Percentiles rank a stretch among this genome's conserved stretches.
Evolutionary conservation across 1,140 invertebrate species (phyloP).

Genomic region (Delia radicum): DNA sequence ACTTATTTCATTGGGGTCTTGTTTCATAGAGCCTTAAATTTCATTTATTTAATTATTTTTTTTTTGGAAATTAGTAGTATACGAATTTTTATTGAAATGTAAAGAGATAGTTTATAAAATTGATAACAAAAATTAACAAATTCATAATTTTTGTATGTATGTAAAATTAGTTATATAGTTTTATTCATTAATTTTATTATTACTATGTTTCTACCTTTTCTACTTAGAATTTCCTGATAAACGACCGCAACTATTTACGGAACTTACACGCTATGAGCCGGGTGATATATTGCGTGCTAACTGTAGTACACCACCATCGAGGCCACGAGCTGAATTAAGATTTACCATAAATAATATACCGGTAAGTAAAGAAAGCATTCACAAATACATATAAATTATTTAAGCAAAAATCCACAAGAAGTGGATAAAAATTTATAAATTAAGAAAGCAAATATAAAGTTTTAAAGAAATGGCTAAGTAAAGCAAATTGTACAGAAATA

Average conservation of each 20-base stretch:
- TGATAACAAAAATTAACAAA: too few species aligned
- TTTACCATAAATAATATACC: slow-evolving; percentile 74
- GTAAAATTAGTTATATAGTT: too few species aligned
- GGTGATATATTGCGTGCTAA: slow-evolving; percentile 74
- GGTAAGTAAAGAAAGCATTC: slow-evolving; percentile 62
- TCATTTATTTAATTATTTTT: too few species aligned
- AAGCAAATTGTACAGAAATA: background rate
- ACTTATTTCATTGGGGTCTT: too few species aligned
- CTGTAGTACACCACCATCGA: slow-evolving; percentile 73
- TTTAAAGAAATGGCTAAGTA: background rate
- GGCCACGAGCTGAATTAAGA: slow-evolving; percentile 66
- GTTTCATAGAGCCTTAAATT: too few species aligned
- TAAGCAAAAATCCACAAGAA: background rate
- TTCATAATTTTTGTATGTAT: too few species aligned
- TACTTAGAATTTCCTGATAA: slow-evolving; percentile 62
- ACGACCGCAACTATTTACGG: slow-evolving; percentile 63
- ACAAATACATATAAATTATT: background rate
- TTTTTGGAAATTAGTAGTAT: too few species aligned
- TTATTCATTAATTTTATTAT: too few species aligned
- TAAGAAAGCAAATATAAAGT: background rate
- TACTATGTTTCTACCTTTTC: slow-evolving; percentile 15
- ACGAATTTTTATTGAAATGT: too few species aligned
- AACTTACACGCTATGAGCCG: slow-evolving; percentile 70
- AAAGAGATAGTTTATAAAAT: too few species aligned
- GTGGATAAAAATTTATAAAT: background rate